These are phyloP conservation scores for Microtus obscurus DNA, from an alignment of 2,797 vertebrate species.

Conservation along the genomic window DNA sequence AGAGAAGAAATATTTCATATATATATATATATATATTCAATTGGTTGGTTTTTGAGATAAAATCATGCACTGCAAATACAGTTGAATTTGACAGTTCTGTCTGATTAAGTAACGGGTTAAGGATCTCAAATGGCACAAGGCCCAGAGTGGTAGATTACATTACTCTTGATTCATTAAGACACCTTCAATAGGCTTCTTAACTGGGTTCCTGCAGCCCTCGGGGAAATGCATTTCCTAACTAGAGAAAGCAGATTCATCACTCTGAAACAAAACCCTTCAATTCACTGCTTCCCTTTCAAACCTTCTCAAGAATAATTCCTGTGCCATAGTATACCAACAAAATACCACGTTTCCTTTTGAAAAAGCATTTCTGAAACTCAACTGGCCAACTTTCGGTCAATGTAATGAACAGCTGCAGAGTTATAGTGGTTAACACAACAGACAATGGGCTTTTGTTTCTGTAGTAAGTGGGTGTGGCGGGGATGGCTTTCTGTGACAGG, in stretches of 20 bases:
- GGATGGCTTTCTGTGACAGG: neutral
- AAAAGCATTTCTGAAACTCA: conserved; percentile 31
- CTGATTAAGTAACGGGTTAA: neutral
- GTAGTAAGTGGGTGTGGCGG: neutral
- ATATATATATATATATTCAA: neutral
- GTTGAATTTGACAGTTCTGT: conserved; percentile 40
- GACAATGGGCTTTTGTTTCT: neutral
- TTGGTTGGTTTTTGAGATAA: neutral
- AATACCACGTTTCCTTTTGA: neutral
- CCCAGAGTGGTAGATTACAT: conserved; percentile 37
- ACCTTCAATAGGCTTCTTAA: conserved; percentile 57
- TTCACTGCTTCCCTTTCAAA: neutral
- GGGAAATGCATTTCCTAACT: conserved; percentile 13
- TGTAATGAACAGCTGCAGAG: neutral
- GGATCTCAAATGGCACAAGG: neutral
- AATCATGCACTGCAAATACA: neutral
- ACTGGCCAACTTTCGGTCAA: neutral
- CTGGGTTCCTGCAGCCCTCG: neutral
- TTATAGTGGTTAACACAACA: neutral
- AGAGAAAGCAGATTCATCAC: neutral
- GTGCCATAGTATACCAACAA: neutral
- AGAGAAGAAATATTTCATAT: neutral
- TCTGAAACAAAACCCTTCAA: neutral
- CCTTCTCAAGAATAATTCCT: neutral
- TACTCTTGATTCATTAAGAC: conserved; percentile 64